phyloP scores from a whole-genome alignment of 2,888 invertebrate species.

The Nymphalis urticae region DNA sequence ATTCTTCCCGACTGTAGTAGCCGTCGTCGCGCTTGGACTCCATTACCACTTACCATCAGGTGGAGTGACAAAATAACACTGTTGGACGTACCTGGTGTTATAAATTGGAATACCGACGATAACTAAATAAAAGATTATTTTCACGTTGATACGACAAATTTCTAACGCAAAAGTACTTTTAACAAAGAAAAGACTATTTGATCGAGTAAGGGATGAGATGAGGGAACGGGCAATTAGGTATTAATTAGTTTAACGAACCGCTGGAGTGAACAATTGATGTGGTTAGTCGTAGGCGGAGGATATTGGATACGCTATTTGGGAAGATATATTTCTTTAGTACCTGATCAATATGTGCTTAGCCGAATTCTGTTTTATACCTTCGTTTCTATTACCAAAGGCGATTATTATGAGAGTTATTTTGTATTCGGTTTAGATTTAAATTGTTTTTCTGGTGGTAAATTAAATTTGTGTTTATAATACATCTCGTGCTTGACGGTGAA shows the following conservation, averaged over 20 bases:
- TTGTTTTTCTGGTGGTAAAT: too few species aligned
- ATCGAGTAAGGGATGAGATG: constrained; percentile 31
- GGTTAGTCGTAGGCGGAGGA: constrained; percentile 46
- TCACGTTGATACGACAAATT: constrained; percentile 3
- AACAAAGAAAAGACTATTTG: constrained; percentile 19
- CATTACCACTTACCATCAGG: too few species aligned
- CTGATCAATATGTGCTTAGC: not conserved
- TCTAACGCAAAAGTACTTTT: constrained; percentile 8
- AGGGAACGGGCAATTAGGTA: constrained; percentile 51
- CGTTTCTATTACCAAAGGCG: not conserved
- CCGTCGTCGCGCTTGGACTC: too few species aligned
- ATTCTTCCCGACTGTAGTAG: too few species aligned
- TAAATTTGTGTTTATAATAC: too few species aligned
- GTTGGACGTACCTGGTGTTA: too few species aligned
- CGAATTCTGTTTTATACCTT: not conserved
- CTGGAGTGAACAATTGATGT: constrained; percentile 54
- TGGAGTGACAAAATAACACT: too few species aligned
- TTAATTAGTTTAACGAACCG: constrained; percentile 56
- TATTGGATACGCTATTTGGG: constrained; percentile 38
- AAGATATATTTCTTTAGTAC: not conserved
- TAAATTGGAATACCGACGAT: too few species aligned
- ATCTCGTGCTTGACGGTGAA: too few species aligned
- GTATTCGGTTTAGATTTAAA: not conserved
- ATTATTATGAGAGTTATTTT: not conserved
- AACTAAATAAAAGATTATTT: not conserved